These are phyloP conservation scores for Notospermus geniculatus DNA, from an alignment of 1,140 invertebrate species.

Conservation along the genomic window DNA sequence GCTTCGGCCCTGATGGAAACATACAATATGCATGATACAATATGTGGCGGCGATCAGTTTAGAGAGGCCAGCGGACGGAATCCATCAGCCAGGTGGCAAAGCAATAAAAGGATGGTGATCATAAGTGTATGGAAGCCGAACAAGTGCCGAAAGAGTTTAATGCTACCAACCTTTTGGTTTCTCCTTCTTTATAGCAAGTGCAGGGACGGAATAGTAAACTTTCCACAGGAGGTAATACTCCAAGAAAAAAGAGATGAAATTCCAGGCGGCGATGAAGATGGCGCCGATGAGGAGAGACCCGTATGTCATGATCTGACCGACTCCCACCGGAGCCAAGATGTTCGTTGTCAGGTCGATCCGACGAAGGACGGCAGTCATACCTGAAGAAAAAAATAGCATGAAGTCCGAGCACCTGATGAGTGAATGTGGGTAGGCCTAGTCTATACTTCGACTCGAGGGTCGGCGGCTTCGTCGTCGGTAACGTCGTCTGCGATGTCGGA, in stretches of 20 bases:
- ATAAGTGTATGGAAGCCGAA: background rate
- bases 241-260: conserved; percentile 57
- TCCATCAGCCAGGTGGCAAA: too few species aligned
- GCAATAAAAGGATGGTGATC: too few species aligned
- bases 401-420: too few species aligned
- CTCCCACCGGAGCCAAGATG: conserved; percentile 59
- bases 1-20: too few species aligned
- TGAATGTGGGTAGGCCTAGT: too few species aligned
- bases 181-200: conserved; percentile 26
- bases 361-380: conserved; percentile 44
- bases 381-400: conserved; percentile 22
- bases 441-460: too few species aligned
- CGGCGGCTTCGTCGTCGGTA: too few species aligned
- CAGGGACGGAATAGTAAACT: conserved; percentile 56
- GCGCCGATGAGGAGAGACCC: conserved; percentile 44
- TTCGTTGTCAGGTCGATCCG: conserved; percentile 59
- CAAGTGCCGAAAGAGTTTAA: background rate
- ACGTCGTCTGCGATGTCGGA: too few species aligned
- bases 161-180: too few species aligned
- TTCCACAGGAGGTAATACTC: conserved; percentile 57
- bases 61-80: too few species aligned
- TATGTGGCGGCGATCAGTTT: too few species aligned
- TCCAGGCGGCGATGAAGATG: conserved; percentile 59
- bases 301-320: conserved; percentile 58
- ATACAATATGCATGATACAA: too few species aligned